A percentile compares a stretch with the other conserved stretches of the same genome.
phyloP scores from a whole-genome alignment of 1,140 invertebrate species.

The Linepithema humile region DNA sequence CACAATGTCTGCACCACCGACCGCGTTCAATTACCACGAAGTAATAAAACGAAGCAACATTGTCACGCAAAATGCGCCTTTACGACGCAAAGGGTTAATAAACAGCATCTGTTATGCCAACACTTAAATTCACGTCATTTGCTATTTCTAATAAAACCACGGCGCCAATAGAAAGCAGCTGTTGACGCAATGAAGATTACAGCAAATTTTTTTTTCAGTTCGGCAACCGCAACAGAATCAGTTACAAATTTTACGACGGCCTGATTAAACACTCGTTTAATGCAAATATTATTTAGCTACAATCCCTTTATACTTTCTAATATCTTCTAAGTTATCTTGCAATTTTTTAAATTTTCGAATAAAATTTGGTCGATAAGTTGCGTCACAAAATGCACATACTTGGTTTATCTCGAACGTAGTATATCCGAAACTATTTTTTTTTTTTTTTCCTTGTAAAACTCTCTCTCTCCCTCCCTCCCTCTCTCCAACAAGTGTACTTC shows the following conservation, averaged over 20 bases:
- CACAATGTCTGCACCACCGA: slow-evolving; percentile 26
- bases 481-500: slow-evolving; percentile 22
- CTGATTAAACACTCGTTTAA: not conserved
- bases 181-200: not conserved
- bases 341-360: not conserved
- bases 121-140: slow-evolving; percentile 28
- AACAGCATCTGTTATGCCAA: slow-evolving; percentile 21
- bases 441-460: not conserved
- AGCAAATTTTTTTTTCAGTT: not conserved
- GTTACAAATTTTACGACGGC: not conserved
- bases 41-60: slow-evolving; percentile 43
- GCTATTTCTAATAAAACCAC: slow-evolving; percentile 19
- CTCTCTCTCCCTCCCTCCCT: not conserved
- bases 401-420: not conserved
- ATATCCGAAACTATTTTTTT: not conserved
- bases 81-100: slow-evolving; percentile 31
- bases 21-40: slow-evolving; percentile 41
- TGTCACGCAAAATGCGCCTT: slow-evolving; percentile 43
- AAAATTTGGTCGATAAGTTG: not conserved
- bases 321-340: not conserved
- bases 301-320: not conserved
- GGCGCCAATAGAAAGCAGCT: not conserved
- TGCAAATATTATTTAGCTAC: not conserved
- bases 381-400: not conserved
- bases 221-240: not conserved